These are phyloP conservation scores for Lochmaea capreae DNA, from an alignment of 2,888 invertebrate species.

Conservation along the genomic window DNA sequence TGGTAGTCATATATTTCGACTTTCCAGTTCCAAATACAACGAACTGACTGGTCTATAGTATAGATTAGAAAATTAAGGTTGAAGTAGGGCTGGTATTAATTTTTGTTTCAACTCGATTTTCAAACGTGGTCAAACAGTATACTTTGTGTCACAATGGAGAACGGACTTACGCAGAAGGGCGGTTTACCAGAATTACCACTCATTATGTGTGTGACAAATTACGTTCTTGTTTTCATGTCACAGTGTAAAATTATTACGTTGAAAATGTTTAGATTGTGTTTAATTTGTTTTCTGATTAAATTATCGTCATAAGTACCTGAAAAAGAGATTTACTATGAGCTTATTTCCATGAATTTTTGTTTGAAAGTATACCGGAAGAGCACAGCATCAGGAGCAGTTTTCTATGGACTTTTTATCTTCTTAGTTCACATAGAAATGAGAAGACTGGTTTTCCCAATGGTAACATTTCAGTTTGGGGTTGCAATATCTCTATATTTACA, in stretches of 20 bases:
- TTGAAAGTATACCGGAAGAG: no score
- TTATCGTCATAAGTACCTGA: no score
- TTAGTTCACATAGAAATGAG: not conserved
- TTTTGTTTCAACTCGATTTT: constrained; percentile 51
- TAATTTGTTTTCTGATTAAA: not conserved
- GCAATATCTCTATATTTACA: constrained; percentile 32
- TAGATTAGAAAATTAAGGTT: not conserved
- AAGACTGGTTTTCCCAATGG: not conserved
- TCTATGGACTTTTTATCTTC: no score
- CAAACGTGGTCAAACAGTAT: constrained; percentile 36
- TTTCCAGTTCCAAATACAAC: no score
- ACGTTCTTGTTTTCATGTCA: constrained; percentile 12
- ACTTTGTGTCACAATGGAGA: constrained; percentile 12
- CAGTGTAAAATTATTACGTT: not conserved
- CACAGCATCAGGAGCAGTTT: no score
- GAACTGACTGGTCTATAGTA: no score
- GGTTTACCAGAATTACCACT: constrained; percentile 23
- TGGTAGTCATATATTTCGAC: no score
- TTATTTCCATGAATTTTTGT: no score
- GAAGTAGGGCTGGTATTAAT: constrained; percentile 41
- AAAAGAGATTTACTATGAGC: no score
- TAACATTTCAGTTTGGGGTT: not conserved
- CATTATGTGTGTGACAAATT: constrained; percentile 31
- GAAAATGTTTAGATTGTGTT: not conserved
- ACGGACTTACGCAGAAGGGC: constrained; percentile 23